Conservation (phyloP, 2,113 vertebrate species). For the Ictalurus furcatus region DNA sequence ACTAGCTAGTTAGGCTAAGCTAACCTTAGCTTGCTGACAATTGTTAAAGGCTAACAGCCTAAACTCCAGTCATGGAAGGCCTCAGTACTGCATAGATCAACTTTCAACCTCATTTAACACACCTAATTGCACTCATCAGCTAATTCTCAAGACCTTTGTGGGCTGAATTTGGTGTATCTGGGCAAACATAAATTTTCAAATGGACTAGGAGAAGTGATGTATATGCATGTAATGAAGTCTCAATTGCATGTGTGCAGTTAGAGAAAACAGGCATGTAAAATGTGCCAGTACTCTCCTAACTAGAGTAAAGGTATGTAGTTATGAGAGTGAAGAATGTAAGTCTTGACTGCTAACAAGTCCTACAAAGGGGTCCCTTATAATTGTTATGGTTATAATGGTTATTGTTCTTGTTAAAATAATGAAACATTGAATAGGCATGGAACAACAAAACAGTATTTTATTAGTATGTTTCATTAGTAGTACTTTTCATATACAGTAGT, state of each 20-base stretch:
- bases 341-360: background rate
- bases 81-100: no score
- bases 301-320: background rate
- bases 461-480: background rate
- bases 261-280: background rate
- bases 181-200: background rate
- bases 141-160: no score
- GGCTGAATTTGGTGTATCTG: no score
- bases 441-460: background rate
- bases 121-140: no score
- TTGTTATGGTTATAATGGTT: background rate
- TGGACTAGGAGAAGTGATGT: background rate
- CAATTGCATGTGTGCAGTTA: background rate
- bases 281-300: background rate
- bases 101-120: no score
- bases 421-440: background rate
- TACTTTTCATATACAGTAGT: no score
- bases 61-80: no score
- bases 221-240: background rate
- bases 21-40: no score
- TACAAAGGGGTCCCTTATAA: background rate
- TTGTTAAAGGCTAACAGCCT: no score
- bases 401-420: background rate
- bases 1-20: no score
- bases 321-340: background rate